A percentile compares a stretch with the other conserved stretches of the same genome.
Conservation (phyloP, 2,797 vertebrate genomes). For the Dallia pectoralis region DNA sequence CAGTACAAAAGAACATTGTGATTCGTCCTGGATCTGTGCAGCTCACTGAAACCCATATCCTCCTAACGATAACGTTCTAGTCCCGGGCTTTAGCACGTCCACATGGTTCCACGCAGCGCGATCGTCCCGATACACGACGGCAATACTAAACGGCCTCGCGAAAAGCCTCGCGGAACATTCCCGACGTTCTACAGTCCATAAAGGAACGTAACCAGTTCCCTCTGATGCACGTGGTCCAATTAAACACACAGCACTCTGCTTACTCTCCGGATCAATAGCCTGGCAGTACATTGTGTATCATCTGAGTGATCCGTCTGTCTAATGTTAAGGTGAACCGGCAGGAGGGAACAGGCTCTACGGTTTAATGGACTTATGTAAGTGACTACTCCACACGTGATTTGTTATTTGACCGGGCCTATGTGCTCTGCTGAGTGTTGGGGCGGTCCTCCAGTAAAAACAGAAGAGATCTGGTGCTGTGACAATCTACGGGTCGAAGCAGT, state of each 20-base stretch:
- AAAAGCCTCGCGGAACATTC: constrained; percentile 22
- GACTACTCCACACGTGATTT: constrained; percentile 30
- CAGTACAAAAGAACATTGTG: neutral
- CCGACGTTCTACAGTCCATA: constrained; percentile 27
- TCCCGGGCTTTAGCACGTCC: constrained; percentile 38
- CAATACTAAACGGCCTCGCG: constrained; percentile 55
- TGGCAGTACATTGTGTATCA: constrained; percentile 35
- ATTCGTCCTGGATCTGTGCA: neutral
- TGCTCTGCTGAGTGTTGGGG: constrained; percentile 23
- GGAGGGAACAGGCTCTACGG: constrained; percentile 6
- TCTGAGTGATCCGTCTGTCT: neutral
- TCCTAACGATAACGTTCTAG: neutral
- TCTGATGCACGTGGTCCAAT: neutral
- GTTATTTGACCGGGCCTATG: constrained; percentile 23
- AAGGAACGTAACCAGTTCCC: neutral
- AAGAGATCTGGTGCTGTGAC: constrained; percentile 42
- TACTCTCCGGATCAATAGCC: constrained; percentile 29
- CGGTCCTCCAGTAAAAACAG: constrained; percentile 47
- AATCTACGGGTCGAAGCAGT: constrained; percentile 50
- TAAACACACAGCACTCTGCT: constrained; percentile 8
- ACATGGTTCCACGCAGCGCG: constrained; percentile 11
- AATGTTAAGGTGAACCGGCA: neutral
- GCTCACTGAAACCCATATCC: neutral
- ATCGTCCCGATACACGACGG: neutral
- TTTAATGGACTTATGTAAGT: constrained; percentile 14